Evolutionary conservation across 2,113 vertebrate species (phyloP).

Genomic region (Myotis davidii): DNA sequence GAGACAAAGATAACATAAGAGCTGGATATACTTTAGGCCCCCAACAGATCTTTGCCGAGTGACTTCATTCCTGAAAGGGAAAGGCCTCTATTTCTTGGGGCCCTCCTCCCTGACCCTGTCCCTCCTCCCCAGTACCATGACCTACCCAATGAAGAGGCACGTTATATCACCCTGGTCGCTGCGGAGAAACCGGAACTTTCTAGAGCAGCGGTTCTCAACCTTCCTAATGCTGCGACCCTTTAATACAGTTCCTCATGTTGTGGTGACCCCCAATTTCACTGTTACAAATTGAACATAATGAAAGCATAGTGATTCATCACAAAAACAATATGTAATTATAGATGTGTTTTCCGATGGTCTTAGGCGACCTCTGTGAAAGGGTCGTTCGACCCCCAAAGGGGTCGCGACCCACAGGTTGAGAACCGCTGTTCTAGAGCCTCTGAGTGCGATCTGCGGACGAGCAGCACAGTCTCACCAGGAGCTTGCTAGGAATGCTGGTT

Average conservation of each 20-base stretch:
- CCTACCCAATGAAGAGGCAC: not conserved
- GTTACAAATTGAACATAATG: no score
- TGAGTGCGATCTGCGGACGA: rapidly evolving
- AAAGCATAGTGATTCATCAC: no score
- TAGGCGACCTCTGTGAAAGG: no score
- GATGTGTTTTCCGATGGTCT: no score
- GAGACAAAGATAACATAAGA: not conserved
- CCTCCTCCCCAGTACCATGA: not conserved
- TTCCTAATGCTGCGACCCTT: no score
- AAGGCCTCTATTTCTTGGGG: not conserved
- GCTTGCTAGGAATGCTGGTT: not conserved
- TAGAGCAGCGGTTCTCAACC: no score
- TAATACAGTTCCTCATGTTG: no score
- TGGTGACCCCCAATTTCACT: no score
- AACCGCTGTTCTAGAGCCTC: not conserved
- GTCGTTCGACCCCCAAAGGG: no score
- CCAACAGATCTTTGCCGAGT: not conserved
- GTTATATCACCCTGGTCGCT: rapidly evolving
- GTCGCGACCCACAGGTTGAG: no score
- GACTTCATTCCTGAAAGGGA: not conserved
- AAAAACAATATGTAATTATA: no score
- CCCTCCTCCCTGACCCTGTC: not conserved
- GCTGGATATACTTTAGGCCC: not conserved
- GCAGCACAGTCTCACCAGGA: not conserved
- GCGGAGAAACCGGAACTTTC: not conserved